Percentiles rank a stretch among this genome's conserved stretches.
phyloP scores from a whole-genome alignment of 2,797 vertebrate genomes.

The Acrocephalus scirpaceus region DNA sequence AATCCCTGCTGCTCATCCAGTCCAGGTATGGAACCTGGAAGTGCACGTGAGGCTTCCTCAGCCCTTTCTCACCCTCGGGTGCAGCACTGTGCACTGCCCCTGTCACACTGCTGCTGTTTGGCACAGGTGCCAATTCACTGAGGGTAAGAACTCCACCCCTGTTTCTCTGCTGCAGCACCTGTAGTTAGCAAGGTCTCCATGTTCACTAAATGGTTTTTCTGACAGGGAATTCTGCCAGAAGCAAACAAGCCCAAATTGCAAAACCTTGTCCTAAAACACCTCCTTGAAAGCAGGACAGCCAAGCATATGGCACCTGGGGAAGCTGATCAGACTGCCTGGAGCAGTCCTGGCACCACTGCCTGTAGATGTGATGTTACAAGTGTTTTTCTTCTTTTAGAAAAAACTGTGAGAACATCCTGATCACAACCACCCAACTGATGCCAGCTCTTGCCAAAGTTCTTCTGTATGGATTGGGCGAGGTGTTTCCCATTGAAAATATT shows the following conservation, averaged over 20 bases:
- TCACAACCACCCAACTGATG: conserved; percentile 97
- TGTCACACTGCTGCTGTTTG: neutral
- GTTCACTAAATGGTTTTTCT: neutral
- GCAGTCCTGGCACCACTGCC: neutral
- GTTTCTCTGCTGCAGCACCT: neutral
- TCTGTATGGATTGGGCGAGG: conserved; percentile 92
- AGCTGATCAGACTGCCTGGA: neutral
- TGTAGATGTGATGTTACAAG: neutral
- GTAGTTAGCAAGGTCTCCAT: neutral
- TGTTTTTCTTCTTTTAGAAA: conserved; percentile 79
- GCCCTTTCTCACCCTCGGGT: neutral
- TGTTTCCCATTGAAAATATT: conserved; percentile 98
- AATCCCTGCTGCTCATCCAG: conserved; percentile 94
- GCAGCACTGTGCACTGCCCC: neutral
- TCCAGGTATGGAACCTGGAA: conserved; percentile 82
- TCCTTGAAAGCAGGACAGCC: neutral
- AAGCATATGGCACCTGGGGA: neutral
- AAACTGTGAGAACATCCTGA: conserved; percentile 94
- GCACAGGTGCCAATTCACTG: neutral
- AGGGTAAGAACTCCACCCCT: neutral
- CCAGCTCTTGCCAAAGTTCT: conserved; percentile 97
- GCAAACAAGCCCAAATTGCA: neutral
- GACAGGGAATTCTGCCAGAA: neutral
- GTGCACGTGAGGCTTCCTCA: neutral
- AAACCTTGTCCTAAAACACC: neutral